Base-by-base conservation (phyloP, 1,140 invertebrate species). In the Papilio polytes region DNA sequence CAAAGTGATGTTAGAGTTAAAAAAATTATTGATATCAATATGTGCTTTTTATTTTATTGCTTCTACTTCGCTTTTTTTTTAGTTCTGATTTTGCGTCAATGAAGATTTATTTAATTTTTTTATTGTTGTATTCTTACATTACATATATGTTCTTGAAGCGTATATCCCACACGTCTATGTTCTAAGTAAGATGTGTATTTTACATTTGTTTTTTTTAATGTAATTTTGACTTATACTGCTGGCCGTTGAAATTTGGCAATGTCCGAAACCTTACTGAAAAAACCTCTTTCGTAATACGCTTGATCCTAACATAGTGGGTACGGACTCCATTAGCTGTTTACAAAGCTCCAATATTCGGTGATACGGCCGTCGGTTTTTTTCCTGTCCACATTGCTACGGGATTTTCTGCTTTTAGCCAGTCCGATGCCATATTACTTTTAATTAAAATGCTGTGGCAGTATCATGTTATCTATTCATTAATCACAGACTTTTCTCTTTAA, bases 311-410 rank as follows among this genome's bases (percentile, higher is more conserved):
- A 66, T 66, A 66, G 10, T 66, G 63, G 63, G 20, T 20, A 1
- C 63, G 13, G 63, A 66, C 22, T 66, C 63, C 63, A 66, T 66
- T 66, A 66, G 63, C 63, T 31, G 12, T 22, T 63, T 66, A 66
- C 63, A 66, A 66, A 66, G 63, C 22, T 66, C 20, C 63, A 66
- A 66, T 66, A 66, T 66, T 66, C 63, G 63, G 22, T 26, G 63
- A 66, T 66, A n/a, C 26, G 1, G 56, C 56, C 26, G 63, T n/a
- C 26, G 26, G 20, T 66, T 66, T 66, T 59, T 66, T 66, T 66
- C 63, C 63, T 66, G 22, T 26, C 26, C 10, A 66, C 63, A 63
- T 20, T 63, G 10, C 20, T 66, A 26, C 22, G 22, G 26, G 9
- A 66, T 31, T 66, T 66, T 66, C 63, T 12, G 63, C 26, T 66